Conservation (phyloP, 1,140 invertebrate species). For the Drosophila bocki region DNA sequence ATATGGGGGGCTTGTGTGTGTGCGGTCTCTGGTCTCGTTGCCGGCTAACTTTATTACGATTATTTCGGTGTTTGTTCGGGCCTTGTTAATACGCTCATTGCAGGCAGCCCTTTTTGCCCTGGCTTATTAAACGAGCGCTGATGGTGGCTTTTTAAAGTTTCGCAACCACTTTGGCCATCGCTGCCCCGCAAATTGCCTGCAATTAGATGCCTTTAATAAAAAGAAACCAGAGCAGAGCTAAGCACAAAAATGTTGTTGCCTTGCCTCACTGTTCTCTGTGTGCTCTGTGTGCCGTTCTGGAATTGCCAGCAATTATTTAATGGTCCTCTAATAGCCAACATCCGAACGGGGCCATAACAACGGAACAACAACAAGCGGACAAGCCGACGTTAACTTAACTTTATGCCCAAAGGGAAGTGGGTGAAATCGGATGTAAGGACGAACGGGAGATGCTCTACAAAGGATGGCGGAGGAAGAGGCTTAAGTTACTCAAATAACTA, state of each 20-base stretch:
- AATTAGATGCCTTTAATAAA: conserved; percentile 72
- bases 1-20: conserved; percentile 22
- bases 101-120: conserved; percentile 5
- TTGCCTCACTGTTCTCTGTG: conserved; percentile 10
- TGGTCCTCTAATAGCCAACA: conserved; percentile 81
- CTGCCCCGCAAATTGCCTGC: conserved; percentile 65
- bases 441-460: conserved; percentile 15
- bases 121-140: conserved; percentile 70
- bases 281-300: conserved; percentile 53
- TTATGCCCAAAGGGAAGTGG: conserved; percentile 35
- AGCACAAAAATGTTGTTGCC: conserved; percentile 49
- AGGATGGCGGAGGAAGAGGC: not conserved
- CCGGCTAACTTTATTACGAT: conserved; percentile 61
- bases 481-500: not conserved
- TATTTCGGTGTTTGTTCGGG: conserved; percentile 38
- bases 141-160: conserved; percentile 63
- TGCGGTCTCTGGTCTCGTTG: conserved; percentile 50
- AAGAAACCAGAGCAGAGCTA: conserved; percentile 32
- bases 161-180: conserved; percentile 46
- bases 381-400: conserved; percentile 72
- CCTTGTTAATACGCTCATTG: conserved; percentile 74
- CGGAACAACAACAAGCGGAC: conserved; percentile 47
- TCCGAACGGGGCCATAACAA: conserved; percentile 78
- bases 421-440: conserved; percentile 14
- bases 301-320: conserved; percentile 83